Evolutionary conservation across 2,888 invertebrate genomes (phyloP), one percentile per base, ranked within the genome.

Genomic region (Panopea generosa): DNA sequence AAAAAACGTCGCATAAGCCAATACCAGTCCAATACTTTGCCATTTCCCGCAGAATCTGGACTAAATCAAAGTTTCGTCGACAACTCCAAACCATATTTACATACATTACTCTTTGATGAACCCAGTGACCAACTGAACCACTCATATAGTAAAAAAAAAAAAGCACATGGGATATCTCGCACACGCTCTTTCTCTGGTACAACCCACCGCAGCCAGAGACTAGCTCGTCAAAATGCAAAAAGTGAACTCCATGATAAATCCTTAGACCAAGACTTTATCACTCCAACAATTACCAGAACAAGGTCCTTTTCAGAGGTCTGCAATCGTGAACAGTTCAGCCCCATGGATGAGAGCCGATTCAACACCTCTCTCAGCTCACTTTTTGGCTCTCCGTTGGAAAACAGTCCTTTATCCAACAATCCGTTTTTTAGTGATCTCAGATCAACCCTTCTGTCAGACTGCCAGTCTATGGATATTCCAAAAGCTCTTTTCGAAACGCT

Each of bases 381-480:
- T 14, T 59, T 78, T 2, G 66, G 67, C 45, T 63, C 73, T 7
- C 79, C 74, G n/a, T 27, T 14, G 9, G 66, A 69, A 45, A 68
- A 60, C 56, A 60, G 45, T 20, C 60, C 50, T n/a, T 49, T 83
- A 16, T 62, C 68, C 11, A 63, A 69, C 1, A 79, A 81, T 16
- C 77, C 79, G 18, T 75, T 75, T 60, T 81, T 79, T 63, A 66
- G 45, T 24, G 83, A 78, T 7, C 55, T 83, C 2, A 66, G 81
- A 62, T 75, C 75, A n/a, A 59, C 77, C 18, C 65, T 83, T 22
- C 38, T 68, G 16, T 57, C 67, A 4, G 83, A 84, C 47, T 77
- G 77, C 50, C 66, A 77, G 18, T 29, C 55, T 20, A 55, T 45
- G 4, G 69, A 71, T 9, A 71, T 70, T 38, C 84, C 84, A n/a